Evolutionary conservation across 1,140 invertebrate genomes (phyloP).

Genomic region (Trichonephila clavata): DNA sequence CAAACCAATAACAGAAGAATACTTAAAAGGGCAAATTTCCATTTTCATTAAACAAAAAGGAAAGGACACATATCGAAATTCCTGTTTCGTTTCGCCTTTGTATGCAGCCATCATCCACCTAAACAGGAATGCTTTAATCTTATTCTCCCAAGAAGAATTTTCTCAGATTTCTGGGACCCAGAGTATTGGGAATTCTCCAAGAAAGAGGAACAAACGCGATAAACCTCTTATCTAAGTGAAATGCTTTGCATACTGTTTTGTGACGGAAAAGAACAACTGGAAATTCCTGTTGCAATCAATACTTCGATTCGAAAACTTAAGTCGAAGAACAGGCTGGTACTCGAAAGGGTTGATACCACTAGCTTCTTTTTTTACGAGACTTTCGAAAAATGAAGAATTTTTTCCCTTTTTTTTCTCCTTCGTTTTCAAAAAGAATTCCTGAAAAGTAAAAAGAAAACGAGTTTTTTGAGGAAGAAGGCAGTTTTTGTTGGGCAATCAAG

Average conservation of each 20-base stretch:
- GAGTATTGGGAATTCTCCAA: slow-evolving; percentile 18
- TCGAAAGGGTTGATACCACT: not conserved
- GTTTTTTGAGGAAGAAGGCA: not conserved
- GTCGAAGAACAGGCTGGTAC: not conserved
- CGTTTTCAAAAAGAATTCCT: not conserved
- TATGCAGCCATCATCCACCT: not conserved
- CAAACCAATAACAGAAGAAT: not conserved
- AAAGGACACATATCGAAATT: not conserved
- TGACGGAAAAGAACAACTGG: not conserved
- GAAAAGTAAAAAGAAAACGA: not conserved
- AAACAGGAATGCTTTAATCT: slow-evolving; percentile 26
- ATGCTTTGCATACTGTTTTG: slow-evolving; percentile 27
- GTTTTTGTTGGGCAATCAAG: not conserved
- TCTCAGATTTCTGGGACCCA: not conserved
- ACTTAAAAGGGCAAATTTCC: not conserved
- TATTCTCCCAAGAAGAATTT: not conserved
- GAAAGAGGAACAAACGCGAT: slow-evolving; percentile 2
- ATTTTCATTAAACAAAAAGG: slow-evolving; percentile 22
- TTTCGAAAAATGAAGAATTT: not conserved
- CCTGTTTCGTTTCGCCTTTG: not conserved
- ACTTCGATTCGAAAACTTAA: not conserved
- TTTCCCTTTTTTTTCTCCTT: not conserved
- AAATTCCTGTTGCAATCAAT: not conserved
- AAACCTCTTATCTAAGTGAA: slow-evolving; percentile 31
- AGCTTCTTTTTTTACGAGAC: not conserved